Evolutionary conservation across 2,888 invertebrate species (phyloP), one percentile per base, ranked within the genome.

Genomic region (Oscheius sp.): DNA sequence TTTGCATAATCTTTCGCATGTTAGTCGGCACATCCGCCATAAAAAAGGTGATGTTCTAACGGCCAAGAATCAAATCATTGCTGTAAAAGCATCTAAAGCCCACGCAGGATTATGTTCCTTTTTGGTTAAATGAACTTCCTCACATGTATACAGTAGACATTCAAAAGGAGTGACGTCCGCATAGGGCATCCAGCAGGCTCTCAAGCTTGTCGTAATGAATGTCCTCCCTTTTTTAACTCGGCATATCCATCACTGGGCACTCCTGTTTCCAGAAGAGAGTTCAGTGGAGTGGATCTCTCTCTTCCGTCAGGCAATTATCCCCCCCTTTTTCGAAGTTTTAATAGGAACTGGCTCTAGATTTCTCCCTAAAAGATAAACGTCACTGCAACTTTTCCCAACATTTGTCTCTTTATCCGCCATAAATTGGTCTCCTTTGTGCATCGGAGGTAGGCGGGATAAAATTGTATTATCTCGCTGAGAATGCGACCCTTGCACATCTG

Each of bases 391-490:
- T 49, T 13, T 16, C 21, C 16, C n/a, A 2, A 3, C 49, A 49
- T 7, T 7, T 7, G 21, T 35, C 59, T 59, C 59, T 61, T 23
- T 61, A 18, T 61, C 61, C 43, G n/a, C 58, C 27, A 16, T 49
- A 5, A n/a, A 3, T 49, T 49, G 18, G 16, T n/a, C 49, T 49
- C 5, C 49, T 49, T 49, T 61, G 61, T 61, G 45, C 45, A 41
- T 55, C 55, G 18, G 61, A 61, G 61, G 61, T 61, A 61, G 61
- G 61, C 61, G 61, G 41, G 61, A 16, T 61, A 61, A 61, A 61
- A 61, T 61, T 21, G 61, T 61, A 61, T 61, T 61, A 61, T 61
- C n/a, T n/a, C n/a, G 61, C 61, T 21, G 61, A 61, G 61, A 45
- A 61, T 61, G 61, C 61, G 61, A 43, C 43, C 21, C 61, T 61